These are phyloP conservation scores for Betta splendens DNA, from an alignment of 2,797 vertebrate species.

Conservation along the genomic window DNA sequence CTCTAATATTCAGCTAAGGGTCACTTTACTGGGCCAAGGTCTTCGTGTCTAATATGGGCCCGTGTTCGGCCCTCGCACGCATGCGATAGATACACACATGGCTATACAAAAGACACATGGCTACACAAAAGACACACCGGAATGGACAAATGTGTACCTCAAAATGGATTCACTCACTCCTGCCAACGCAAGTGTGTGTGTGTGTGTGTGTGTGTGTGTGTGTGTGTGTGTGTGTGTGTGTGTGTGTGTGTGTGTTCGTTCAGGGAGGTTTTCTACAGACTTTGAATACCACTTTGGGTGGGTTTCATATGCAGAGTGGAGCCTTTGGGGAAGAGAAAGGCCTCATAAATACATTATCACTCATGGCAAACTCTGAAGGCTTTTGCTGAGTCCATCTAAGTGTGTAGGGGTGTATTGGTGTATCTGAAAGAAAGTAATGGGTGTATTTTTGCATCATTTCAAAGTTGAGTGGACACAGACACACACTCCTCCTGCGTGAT, in stretches of 20 bases:
- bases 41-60: slow-evolving; percentile 21
- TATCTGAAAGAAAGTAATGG: slow-evolving; percentile 25
- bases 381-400: slow-evolving; percentile 55
- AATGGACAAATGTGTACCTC: slow-evolving; percentile 8
- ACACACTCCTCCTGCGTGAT: neutral
- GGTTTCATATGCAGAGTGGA: slow-evolving; percentile 48
- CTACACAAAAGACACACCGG: neutral
- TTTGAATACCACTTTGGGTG: slow-evolving; percentile 58
- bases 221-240: too few relatives aligned
- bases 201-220: too few relatives aligned
- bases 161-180: slow-evolving; percentile 34
- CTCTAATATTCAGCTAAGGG: slow-evolving; percentile 47
- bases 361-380: slow-evolving; percentile 52
- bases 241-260: too few relatives aligned
- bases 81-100: neutral
- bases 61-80: slow-evolving; percentile 12
- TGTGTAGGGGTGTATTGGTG: slow-evolving; percentile 10
- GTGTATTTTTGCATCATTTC: slow-evolving; percentile 32
- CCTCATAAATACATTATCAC: slow-evolving; percentile 77
- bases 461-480: slow-evolving; percentile 18
- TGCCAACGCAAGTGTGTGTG: too few relatives aligned
- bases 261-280: slow-evolving; percentile 47
- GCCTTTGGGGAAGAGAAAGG: slow-evolving; percentile 50
- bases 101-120: too few relatives aligned
- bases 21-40: slow-evolving; percentile 57